phyloP scores from a whole-genome alignment of 2,113 vertebrate species.

The Erythrolamprus reginae region DNA sequence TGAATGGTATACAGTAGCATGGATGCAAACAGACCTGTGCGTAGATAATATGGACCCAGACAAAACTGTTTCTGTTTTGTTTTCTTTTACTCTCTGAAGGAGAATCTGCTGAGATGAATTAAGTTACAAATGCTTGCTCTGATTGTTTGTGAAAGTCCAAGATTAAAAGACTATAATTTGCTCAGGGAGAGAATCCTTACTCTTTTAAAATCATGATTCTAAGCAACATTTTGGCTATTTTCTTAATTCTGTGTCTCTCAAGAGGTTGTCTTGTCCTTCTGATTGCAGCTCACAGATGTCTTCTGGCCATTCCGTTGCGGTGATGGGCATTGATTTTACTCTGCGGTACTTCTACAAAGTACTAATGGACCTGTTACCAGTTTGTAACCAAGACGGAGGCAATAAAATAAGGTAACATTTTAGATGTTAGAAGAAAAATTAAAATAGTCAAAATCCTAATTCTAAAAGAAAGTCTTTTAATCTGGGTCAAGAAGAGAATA shows the following conservation, averaged over 20 bases:
- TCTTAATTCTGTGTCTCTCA: not conserved
- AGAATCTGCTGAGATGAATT: not conserved
- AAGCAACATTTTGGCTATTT: not conserved
- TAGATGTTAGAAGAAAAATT: not conserved
- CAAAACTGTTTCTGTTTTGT: not conserved
- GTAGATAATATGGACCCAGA: not conserved
- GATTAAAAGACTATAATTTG: not conserved
- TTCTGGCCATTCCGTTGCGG: constrained; percentile 87
- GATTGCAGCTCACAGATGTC: constrained; percentile 78
- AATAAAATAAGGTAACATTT: constrained; percentile 88
- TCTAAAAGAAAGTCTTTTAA: not conserved
- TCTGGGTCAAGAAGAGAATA: not conserved
- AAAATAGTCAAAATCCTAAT: not conserved
- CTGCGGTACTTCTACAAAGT: constrained; percentile 98
- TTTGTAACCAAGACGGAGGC: constrained; percentile 95
- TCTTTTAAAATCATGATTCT: not conserved
- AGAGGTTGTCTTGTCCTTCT: not conserved
- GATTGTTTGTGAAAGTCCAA: not conserved
- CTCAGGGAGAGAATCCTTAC: not conserved
- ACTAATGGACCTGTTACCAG: constrained; percentile 89
- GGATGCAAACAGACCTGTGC: not conserved
- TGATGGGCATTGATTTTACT: constrained; percentile 98
- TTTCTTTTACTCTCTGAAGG: not conserved
- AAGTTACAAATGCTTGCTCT: not conserved
- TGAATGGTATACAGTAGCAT: not conserved